Evolutionary conservation across 2,113 vertebrate genomes (phyloP).

Genomic region (Rynchops niger): DNA sequence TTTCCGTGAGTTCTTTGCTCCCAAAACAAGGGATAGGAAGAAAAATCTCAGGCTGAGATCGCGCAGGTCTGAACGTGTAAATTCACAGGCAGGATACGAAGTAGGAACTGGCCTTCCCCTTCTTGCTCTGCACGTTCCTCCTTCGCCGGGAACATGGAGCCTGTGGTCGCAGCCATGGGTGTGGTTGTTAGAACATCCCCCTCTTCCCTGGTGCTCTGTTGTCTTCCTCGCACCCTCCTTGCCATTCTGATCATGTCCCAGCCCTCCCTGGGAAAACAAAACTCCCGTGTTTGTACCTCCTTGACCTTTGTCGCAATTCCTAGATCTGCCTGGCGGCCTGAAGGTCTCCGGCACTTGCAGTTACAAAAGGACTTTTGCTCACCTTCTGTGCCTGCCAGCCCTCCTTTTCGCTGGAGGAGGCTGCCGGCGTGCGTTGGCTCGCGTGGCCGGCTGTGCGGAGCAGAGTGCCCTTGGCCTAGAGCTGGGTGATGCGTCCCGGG

Average conservation of each 20-base stretch:
- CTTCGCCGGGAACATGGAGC: not conserved
- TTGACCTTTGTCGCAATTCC: not conserved
- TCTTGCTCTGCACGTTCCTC: not conserved
- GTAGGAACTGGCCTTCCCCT: not conserved
- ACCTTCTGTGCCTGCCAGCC: not conserved
- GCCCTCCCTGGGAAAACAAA: not conserved
- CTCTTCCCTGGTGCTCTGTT: not conserved
- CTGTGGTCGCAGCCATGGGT: not conserved
- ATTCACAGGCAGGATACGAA: not conserved
- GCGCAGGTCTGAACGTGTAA: not conserved
- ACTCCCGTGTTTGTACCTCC: not conserved
- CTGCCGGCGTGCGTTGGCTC: not conserved
- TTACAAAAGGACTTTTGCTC: not conserved
- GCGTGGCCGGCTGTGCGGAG: not conserved
- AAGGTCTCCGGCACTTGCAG: not conserved
- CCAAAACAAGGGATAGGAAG: not conserved
- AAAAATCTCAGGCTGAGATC: not conserved
- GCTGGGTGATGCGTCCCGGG: not conserved
- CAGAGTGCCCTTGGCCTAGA: not conserved
- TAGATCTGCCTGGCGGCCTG: not conserved
- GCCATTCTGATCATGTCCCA: not conserved
- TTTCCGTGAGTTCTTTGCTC: not conserved
- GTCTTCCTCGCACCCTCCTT: not conserved
- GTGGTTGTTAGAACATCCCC: not conserved
- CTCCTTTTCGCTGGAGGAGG: not conserved